Base-by-base conservation (phyloP, 37 sponge, comb jelly and placozoan species). In the Chondrosia reniformis region DNA sequence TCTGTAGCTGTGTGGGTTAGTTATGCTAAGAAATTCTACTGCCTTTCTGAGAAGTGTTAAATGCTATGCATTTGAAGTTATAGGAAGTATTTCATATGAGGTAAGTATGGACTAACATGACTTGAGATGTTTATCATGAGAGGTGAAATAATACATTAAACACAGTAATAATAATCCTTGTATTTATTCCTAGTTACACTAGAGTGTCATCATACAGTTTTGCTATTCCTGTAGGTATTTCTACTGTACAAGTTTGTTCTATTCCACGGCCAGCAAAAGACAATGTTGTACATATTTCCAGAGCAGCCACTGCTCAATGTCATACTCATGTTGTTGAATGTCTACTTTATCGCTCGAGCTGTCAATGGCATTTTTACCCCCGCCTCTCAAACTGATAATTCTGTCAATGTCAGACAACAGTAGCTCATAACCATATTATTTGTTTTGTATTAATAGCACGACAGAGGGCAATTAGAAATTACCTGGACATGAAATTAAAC, bases 241-340 rank as follows among this genome's bases (percentile, higher is more conserved):
- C 42, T 69, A 25, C 72, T 69, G 44, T 69, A 69, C 72, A 41
- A 69, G 44, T 69, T 41, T 34, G 72, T 69, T 12, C 36, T 69
- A 41, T 25, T 69, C 25, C n/a, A 21, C 19, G 72, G 72, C 4
- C 7, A 36, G 24, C 37, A 69, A 21, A 69, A 69, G 72, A 24
- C 32, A 22, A 7, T 40, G 4, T 44, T 69, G 37, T 69, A 40
- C 72, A 13, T 69, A 1, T 39, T 69, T 7, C 72, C 72, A 24
- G 44, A 40, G 2, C 13, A 21, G 19, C 44, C 17, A 3, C 8
- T 25, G 19, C 24, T 39, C 13, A 40, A 38, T 44, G 24, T 13
- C 72, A 34, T 1, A 9, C 25, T 69, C 43, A 19, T 69, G 44
- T 13, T 40, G 2, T 13, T 17, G 15, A 44, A 41, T 10, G 44